Evolutionary conservation across 1,140 invertebrate genomes (phyloP).

Genomic region (Temnothorax curvispinosus): DNA sequence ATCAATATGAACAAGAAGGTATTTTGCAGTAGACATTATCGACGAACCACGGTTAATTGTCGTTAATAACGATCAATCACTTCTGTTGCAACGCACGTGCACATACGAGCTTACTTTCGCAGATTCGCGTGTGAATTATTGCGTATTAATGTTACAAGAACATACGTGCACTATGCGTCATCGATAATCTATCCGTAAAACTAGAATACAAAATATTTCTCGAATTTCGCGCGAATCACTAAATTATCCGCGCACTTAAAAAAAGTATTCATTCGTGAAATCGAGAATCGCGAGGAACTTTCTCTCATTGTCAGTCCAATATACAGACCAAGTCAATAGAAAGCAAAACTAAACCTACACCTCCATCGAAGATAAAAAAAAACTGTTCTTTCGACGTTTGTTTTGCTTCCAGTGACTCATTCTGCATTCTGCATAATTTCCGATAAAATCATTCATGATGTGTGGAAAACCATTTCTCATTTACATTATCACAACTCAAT

Average conservation of each 20-base stretch:
- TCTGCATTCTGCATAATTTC: background rate
- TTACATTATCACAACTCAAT: background rate
- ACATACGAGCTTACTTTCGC: background rate
- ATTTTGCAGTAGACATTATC: slow-evolving; percentile 65
- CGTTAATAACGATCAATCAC: background rate
- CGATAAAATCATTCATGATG: background rate
- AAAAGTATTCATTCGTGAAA: slow-evolving; percentile 39
- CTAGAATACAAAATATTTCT: slow-evolving; percentile 65
- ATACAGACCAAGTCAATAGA: background rate
- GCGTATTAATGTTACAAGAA: background rate
- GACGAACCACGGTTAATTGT: slow-evolving; percentile 14
- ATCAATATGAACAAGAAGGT: slow-evolving; percentile 73
- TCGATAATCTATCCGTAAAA: slow-evolving; percentile 29
- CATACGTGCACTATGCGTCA: background rate
- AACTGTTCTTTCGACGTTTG: background rate
- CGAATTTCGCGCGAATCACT: slow-evolving; percentile 28
- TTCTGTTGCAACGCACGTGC: background rate
- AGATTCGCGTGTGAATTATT: slow-evolving; percentile 23
- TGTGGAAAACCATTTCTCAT: background rate
- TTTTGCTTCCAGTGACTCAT: background rate
- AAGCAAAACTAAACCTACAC: background rate
- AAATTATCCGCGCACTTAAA: slow-evolving; percentile 30
- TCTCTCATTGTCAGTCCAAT: background rate
- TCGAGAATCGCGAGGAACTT: slow-evolving; percentile 21
- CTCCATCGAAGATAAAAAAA: background rate